A percentile compares a stretch with the other conserved stretches of the same genome.
phyloP scores from a whole-genome alignment of 2,888 invertebrate species.

The Heliconius erato region DNA sequence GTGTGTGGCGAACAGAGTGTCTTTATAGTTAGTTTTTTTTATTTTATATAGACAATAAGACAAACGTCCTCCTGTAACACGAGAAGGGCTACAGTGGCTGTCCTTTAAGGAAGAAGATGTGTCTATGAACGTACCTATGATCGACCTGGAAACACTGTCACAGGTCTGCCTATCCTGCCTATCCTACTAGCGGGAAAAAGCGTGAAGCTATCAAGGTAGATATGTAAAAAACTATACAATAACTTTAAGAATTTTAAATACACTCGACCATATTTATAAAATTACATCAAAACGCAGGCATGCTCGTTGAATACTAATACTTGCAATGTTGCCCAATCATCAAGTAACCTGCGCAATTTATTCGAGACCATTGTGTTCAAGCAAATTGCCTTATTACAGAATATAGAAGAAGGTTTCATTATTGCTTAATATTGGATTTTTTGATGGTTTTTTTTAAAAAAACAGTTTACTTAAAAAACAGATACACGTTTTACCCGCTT shows the following conservation, averaged over 20 bases:
- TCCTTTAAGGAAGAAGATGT: no score
- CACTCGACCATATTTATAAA: neutral
- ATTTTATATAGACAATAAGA: no score
- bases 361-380: slow-evolving; percentile 11
- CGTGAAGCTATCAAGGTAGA: neutral
- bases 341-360: neutral
- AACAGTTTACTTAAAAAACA: no score
- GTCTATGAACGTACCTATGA: no score
- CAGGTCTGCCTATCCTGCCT: no score
- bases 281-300: neutral
- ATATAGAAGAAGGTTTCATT: neutral
- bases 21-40: no score
- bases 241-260: neutral
- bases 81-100: no score
- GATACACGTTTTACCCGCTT: no score
- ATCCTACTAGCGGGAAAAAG: neutral
- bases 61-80: no score
- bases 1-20: no score
- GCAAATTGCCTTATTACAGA: slow-evolving; percentile 18
- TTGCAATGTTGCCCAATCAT: slow-evolving; percentile 1
- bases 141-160: no score
- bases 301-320: slow-evolving; percentile 7
- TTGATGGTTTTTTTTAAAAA: no score
- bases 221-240: neutral
- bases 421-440: neutral